Evolutionary conservation across 1,140 invertebrate species (phyloP), one percentile per base, ranked within the genome.

Genomic region (Zaprionus gabonicus): DNA sequence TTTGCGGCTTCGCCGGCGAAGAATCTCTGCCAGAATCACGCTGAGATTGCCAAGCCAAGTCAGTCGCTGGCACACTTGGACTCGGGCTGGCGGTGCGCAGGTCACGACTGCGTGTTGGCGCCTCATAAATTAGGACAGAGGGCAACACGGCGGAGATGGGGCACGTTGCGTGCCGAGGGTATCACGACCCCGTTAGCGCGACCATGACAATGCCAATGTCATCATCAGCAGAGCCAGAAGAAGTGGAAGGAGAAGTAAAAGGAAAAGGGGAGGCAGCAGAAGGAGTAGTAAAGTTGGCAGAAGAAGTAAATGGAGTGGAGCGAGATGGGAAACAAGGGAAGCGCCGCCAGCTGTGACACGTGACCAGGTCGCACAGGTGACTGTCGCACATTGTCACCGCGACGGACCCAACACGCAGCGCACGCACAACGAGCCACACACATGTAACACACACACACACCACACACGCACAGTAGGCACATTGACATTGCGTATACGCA

Each of bases 331-430:
- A 13, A 25, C 20, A 4, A 13, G 15, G 6, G 6, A n/a, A 46
- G 41, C 17, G 23, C 12, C 34, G 31, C 34, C 34, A 41, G 31
- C 20, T 44, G 6, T 51, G 81, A 78, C 83, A 86, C 83, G 83
- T 87, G 82, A 82, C 83, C 72, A 60, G 75, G 46, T 63, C 23
- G 60, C 27, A 36, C 60, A 53, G 76, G 79, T 59, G 76, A 82
- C 69, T 82, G 83, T 36, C 83, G 70, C 82, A 75, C 82, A 63
- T 73, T 86, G 83, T 87, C 83, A 80, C 83, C 66, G 41, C 28
- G 17, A 57, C 13, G 38, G 51, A 38, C 36, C 15, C 13, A 23
- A 23, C 66, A 51, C 55, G 20, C 38, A 57, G 27, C 28, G 38
- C 41, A 67, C 65, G 64, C 64, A 67, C 46, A 49, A 3, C 15